Evolutionary conservation across 2,113 vertebrate species (phyloP).

Genomic region (Ellobius talpinus): DNA sequence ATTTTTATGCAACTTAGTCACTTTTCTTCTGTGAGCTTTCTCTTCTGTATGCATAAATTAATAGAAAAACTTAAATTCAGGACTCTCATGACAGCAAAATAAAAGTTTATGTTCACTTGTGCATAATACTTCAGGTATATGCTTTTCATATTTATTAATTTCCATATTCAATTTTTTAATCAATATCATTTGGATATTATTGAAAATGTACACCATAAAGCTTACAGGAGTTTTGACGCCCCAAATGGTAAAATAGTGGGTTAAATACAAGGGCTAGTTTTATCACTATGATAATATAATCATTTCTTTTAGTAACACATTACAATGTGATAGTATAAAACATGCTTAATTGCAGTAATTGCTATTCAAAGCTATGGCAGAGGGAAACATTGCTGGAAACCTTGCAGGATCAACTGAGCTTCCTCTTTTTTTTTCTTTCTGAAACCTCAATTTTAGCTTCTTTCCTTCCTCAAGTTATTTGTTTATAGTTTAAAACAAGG

Average conservation of each 20-base stretch:
- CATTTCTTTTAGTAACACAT: not conserved
- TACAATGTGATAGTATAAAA: not conserved
- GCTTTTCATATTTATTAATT: not conserved
- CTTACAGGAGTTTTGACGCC: not conserved
- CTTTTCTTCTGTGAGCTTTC: not conserved
- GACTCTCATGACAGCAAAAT: not conserved
- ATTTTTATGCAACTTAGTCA: not conserved
- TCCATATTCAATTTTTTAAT: not conserved
- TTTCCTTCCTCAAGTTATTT: not conserved
- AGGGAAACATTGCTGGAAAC: not conserved
- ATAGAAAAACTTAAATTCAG: conserved; percentile 11
- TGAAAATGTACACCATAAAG: not conserved
- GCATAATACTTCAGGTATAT: not conserved
- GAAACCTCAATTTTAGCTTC: not conserved
- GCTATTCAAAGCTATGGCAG: not conserved
- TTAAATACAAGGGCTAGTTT: not conserved
- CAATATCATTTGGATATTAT: not conserved
- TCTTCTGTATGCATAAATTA: not conserved
- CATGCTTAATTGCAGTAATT: not conserved
- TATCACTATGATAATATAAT: not conserved
- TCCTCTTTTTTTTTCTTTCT: not conserved
- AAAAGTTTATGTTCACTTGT: not conserved
- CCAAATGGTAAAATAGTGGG: not conserved
- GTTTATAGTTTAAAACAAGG: not conserved
- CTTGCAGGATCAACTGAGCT: no score